phyloP scores from a whole-genome alignment of 2,888 invertebrate genomes.

The Nematopogon swammerdamellus region DNA sequence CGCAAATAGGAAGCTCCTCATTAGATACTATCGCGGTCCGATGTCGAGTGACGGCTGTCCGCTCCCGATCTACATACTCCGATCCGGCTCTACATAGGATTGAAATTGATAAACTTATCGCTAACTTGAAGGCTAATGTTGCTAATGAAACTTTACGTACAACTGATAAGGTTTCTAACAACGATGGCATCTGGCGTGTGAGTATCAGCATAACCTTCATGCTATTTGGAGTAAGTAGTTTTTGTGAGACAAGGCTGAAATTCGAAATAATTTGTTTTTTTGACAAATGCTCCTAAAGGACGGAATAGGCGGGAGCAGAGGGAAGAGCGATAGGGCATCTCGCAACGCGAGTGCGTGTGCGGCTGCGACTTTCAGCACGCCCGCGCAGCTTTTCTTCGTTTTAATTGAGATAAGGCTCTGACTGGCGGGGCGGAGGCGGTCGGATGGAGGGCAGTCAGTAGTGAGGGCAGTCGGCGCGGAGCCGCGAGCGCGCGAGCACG shows the following conservation, averaged over 20 bases:
- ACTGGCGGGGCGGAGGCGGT: not conserved
- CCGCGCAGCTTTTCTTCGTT: not conserved
- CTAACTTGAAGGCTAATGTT: not conserved
- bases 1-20: not conserved
- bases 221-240: too few species aligned
- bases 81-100: too few species aligned
- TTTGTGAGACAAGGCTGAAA: too few species aligned
- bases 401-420: not conserved
- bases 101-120: not conserved
- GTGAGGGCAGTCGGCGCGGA: constrained; percentile 26
- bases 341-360: too few species aligned
- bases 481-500: constrained; percentile 18
- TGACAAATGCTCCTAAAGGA: too few species aligned
- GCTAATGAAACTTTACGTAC: too few species aligned
- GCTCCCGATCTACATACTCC: not conserved
- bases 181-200: too few species aligned
- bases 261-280: too few species aligned
- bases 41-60: not conserved
- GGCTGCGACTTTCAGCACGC: not conserved
- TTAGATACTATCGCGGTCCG: not conserved
- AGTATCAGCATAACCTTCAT: too few species aligned
- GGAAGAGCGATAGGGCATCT: not conserved
- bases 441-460: constrained; percentile 20
- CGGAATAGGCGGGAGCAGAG: not conserved
- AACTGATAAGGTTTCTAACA: too few species aligned